These are phyloP conservation scores for Aricia agestis DNA, from an alignment of 1,140 invertebrate genomes.

Conservation along the genomic window DNA sequence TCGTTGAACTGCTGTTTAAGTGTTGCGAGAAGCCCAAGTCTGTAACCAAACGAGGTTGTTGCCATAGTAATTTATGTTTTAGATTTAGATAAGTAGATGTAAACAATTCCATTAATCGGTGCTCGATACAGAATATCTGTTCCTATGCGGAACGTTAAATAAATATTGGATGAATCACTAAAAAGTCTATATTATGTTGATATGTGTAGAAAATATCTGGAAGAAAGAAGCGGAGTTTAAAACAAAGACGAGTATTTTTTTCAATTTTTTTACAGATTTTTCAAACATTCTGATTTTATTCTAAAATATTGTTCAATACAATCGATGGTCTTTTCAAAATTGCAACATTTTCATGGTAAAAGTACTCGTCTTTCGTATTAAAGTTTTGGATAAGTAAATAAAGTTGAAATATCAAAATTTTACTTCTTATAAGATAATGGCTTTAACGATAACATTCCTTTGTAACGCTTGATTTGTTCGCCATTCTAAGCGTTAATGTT, in stretches of 20 bases:
- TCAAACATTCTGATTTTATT: neutral
- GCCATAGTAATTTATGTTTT: conserved; percentile 66
- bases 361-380: neutral
- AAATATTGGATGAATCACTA: conserved; percentile 39
- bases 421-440: conserved; percentile 26
- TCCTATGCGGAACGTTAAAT: conserved; percentile 27
- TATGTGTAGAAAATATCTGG: conserved; percentile 33
- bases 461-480: conserved; percentile 33
- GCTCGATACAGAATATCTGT: conserved; percentile 45
- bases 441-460: conserved; percentile 48
- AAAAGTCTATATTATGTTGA: conserved; percentile 32
- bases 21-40: conserved; percentile 39
- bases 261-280: neutral
- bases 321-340: neutral
- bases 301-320: neutral
- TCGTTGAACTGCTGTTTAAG: conserved; percentile 17
- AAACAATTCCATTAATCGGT: conserved; percentile 49
- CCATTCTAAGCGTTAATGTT: conserved; percentile 38
- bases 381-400: conserved; percentile 10
- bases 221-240: neutral
- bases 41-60: conserved; percentile 68
- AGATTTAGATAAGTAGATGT: conserved; percentile 42
- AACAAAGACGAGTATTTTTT: neutral
- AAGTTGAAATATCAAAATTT: conserved; percentile 5
- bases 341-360: neutral